Percentiles rank a stretch among this genome's conserved stretches.
phyloP scores from a whole-genome alignment of 2,797 vertebrate species.

The Danionella dracula region DNA sequence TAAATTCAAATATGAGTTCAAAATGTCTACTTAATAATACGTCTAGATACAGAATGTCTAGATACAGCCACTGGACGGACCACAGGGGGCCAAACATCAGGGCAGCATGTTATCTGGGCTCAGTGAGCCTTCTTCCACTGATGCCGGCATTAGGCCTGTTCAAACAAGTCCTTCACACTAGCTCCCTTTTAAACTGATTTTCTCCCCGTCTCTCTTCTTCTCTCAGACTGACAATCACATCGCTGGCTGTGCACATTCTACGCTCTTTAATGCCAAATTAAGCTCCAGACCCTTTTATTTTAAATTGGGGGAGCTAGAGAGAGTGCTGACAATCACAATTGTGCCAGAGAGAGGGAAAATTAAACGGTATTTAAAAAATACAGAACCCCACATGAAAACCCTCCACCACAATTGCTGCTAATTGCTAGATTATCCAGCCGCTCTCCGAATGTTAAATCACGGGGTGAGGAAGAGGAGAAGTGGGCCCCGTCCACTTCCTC shows the following conservation, averaged over 20 bases:
- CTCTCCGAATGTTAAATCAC: conserved; percentile 63
- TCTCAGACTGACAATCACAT: conserved; percentile 60
- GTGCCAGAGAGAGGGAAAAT: conserved; percentile 64
- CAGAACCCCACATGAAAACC: conserved; percentile 74
- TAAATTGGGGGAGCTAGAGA: conserved; percentile 70
- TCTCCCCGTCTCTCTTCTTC: conserved; percentile 52
- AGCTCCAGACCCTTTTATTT: conserved; percentile 72
- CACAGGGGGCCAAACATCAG: conserved; percentile 64
- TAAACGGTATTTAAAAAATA: conserved; percentile 74
- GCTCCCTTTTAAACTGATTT: conserved; percentile 74
- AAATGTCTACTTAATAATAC: too few species aligned
- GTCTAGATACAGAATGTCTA: too few species aligned
- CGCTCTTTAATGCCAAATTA: conserved; percentile 75
- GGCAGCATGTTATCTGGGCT: conserved; percentile 63
- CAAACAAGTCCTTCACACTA: conserved; percentile 77
- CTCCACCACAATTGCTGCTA: conserved; percentile 75
- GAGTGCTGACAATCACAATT: conserved; percentile 71
- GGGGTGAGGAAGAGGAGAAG: conserved; percentile 62
- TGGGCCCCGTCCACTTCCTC: conserved; percentile 60
- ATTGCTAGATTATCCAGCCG: conserved; percentile 79
- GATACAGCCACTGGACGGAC: conserved; percentile 65
- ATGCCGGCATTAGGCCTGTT: conserved; percentile 62
- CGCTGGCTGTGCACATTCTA: conserved; percentile 70
- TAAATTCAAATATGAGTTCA: too few species aligned
- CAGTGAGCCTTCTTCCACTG: conserved; percentile 65